Percentiles rank a stretch among this genome's conserved stretches.
Conservation (phyloP, 2,888 invertebrate species). For the Aproaerema taeniolella region DNA sequence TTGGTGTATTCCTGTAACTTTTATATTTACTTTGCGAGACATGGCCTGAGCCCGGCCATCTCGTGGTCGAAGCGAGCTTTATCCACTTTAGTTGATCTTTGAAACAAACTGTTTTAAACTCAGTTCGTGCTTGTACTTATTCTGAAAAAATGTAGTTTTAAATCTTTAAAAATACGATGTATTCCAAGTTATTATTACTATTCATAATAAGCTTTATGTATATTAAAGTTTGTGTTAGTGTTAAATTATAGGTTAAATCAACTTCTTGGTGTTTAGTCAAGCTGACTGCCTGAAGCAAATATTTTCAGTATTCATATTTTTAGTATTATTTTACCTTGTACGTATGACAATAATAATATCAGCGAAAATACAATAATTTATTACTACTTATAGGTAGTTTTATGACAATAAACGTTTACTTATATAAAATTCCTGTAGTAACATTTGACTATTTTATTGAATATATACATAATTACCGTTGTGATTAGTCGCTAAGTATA, state of each 20-base stretch:
- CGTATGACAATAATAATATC: neutral
- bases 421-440: conserved; percentile 13
- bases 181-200: too few relatives aligned
- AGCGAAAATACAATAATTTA: conserved; percentile 7
- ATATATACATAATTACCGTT: conserved; percentile 50
- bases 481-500: conserved; percentile 69
- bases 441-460: conserved; percentile 13
- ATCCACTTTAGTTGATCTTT: neutral
- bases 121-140: too few relatives aligned
- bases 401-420: conserved; percentile 13
- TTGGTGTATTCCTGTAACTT: conserved; percentile 14
- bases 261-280: too few relatives aligned
- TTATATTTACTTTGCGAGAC: conserved; percentile 33
- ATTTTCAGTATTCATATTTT: too few relatives aligned
- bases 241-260: too few relatives aligned
- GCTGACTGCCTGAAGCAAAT: too few relatives aligned
- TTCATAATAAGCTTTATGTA: too few relatives aligned
- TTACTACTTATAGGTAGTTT: conserved; percentile 9
- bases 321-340: conserved; percentile 5
- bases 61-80: conserved; percentile 22
- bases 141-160: too few relatives aligned
- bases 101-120: too few relatives aligned
- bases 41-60: conserved; percentile 44
- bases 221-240: too few relatives aligned
- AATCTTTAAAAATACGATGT: too few relatives aligned